Evolutionary conservation across 2,888 invertebrate species (phyloP).

Genomic region (Torymus texanus): DNA sequence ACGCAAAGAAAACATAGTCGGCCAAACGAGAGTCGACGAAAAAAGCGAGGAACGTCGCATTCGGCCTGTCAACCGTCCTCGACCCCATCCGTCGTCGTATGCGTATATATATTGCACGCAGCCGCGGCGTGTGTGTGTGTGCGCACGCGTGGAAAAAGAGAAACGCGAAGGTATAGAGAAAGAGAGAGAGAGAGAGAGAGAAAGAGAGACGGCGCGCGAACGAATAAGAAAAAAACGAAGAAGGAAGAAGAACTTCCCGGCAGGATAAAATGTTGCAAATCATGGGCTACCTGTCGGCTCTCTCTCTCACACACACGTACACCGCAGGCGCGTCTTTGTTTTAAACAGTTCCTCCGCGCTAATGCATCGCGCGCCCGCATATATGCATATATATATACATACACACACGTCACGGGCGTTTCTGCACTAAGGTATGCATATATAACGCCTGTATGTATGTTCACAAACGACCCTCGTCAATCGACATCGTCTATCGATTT

Average conservation of each 20-base stretch:
- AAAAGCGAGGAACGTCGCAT: no score
- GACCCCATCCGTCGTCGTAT: constrained; percentile 12
- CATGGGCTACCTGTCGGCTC: constrained; percentile 72
- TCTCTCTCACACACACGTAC: not conserved
- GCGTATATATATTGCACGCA: constrained; percentile 32
- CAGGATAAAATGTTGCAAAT: constrained; percentile 74
- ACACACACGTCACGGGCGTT: not conserved
- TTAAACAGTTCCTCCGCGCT: constrained; percentile 42
- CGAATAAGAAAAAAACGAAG: constrained; percentile 6
- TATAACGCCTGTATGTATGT: no score
- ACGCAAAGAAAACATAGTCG: no score
- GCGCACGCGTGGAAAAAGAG: not conserved
- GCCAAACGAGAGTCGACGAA: no score
- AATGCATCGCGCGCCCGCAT: constrained; percentile 24
- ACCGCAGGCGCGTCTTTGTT: constrained; percentile 54
- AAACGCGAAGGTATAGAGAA: not conserved
- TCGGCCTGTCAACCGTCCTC: constrained; percentile 49
- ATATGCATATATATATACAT: not conserved
- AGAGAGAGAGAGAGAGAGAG: not conserved
- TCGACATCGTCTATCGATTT: no score
- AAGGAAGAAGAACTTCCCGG: constrained; percentile 26
- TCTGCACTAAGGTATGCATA: not conserved
- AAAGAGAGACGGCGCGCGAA: not conserved
- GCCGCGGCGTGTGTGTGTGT: not conserved
- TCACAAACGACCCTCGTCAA: no score